Evolutionary conservation across 2,797 vertebrate genomes (phyloP).

Genomic region (Clarias laeviceps): DNA sequence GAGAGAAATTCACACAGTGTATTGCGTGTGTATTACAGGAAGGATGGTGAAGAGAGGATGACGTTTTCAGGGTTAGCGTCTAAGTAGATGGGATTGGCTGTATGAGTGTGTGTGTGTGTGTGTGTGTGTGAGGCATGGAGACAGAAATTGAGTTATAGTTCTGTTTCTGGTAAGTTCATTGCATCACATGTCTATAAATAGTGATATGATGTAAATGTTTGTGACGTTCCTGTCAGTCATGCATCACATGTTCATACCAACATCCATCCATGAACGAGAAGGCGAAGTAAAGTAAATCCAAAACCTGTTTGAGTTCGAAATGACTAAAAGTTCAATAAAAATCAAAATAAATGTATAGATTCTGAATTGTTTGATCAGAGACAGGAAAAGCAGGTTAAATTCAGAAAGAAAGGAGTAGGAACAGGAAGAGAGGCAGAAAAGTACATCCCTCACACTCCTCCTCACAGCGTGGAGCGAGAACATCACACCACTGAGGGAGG

Average conservation of each 20-base stretch:
- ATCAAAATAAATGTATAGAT: not conserved
- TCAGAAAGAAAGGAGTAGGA: constrained; percentile 41
- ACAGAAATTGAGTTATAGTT: constrained; percentile 48
- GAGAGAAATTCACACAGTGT: not conserved
- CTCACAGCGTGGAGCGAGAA: constrained; percentile 60
- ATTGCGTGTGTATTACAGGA: constrained; percentile 9
- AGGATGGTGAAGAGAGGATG: not conserved
- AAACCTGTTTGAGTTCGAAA: not conserved
- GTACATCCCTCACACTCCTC: constrained; percentile 42
- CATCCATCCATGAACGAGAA: not conserved
- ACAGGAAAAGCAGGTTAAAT: constrained; percentile 54
- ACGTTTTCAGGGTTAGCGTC: not conserved
- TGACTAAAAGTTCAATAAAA: not conserved
- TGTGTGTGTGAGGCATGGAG: not conserved
- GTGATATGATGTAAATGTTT: constrained; percentile 30
- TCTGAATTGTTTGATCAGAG: constrained; percentile 17
- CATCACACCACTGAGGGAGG: constrained; percentile 56
- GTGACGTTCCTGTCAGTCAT: constrained; percentile 40
- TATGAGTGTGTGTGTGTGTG: constrained; percentile 35
- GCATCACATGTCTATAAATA: constrained; percentile 32
- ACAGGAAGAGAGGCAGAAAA: constrained; percentile 68
- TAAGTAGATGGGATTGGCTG: constrained; percentile 11
- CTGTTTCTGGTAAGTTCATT: constrained; percentile 30
- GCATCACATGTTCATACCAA: constrained; percentile 18
- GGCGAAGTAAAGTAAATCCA: not conserved